phyloP scores from a whole-genome alignment of 2,888 invertebrate genomes.

The Apotomis betuletana region DNA sequence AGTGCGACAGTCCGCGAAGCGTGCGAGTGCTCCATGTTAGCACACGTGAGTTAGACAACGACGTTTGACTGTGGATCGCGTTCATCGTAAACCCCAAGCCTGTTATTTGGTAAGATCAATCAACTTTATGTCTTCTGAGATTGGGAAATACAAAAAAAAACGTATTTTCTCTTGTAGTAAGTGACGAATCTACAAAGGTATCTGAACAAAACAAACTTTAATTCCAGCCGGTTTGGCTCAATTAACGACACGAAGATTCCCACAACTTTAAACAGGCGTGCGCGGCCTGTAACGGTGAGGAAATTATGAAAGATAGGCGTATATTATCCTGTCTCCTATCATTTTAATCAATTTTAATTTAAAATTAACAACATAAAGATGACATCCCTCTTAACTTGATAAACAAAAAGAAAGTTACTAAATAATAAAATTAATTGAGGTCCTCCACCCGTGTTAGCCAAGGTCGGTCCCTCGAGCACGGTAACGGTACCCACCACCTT shows the following conservation, averaged over 20 bases:
- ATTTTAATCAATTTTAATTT: no score
- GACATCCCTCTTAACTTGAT: neutral
- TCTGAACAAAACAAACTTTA: no score
- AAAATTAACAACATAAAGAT: slow-evolving; percentile 7
- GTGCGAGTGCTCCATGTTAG: slow-evolving; percentile 48
- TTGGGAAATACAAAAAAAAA: no score
- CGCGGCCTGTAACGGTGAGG: no score
- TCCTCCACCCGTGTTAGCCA: neutral
- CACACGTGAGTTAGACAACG: slow-evolving; percentile 14
- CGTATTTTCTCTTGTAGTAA: no score
- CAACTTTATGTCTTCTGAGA: slow-evolving; percentile 12
- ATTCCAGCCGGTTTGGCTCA: no score
- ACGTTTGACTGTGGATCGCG: slow-evolving; percentile 62
- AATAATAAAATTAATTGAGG: neutral
- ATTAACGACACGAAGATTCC: no score
- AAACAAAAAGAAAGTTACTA: neutral
- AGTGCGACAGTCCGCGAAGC: slow-evolving; percentile 48
- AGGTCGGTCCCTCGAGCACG: no score
- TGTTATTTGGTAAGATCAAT: neutral
- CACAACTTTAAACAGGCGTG: no score
- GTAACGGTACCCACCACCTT: slow-evolving; percentile 34
- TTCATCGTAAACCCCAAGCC: slow-evolving; percentile 5
- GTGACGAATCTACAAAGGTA: no score
- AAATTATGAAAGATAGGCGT: no score
- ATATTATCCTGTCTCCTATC: no score